These are phyloP conservation scores for Aphelinus atriplicis DNA, from an alignment of 1,140 invertebrate species.

Conservation along the genomic window DNA sequence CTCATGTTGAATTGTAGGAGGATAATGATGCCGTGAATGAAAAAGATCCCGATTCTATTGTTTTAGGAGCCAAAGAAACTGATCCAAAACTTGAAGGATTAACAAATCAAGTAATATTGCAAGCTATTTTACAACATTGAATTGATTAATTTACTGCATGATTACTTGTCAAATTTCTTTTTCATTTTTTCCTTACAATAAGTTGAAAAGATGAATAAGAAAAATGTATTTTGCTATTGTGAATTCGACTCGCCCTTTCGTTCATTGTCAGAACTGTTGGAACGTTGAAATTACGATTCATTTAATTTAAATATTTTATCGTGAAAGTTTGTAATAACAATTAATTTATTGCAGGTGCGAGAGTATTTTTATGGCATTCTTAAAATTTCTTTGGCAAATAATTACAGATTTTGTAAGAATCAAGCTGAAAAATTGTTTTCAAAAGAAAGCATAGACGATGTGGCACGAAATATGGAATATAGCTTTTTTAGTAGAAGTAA, in stretches of 20 bases:
- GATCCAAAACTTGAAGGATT: not conserved
- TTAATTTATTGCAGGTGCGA: not conserved
- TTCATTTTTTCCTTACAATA: too few relatives aligned
- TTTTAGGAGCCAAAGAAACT: not conserved
- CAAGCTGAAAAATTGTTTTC: not conserved
- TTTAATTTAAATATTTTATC: not conserved
- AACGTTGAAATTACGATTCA: not conserved
- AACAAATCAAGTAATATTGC: not conserved
- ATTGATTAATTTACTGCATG: not conserved
- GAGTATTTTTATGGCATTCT: slow-evolving; percentile 14
- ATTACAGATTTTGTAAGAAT: not conserved
- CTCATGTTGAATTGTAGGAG: not conserved
- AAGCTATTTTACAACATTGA: not conserved
- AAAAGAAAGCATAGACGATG: not conserved
- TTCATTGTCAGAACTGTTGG: too few relatives aligned
- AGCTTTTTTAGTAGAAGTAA: not conserved
- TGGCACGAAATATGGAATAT: not conserved
- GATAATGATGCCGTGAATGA: not conserved
- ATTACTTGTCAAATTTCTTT: too few relatives aligned
- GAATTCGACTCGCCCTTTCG: too few relatives aligned
- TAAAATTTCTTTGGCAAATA: not conserved
- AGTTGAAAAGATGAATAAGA: too few relatives aligned
- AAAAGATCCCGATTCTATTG: too few relatives aligned
- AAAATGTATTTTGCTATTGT: too few relatives aligned
- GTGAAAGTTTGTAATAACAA: too few relatives aligned